A percentile compares a stretch with the other conserved stretches of the same genome.
These are phyloP conservation scores for Anoura caudifer DNA, from an alignment of 2,113 vertebrate genomes.

Conservation along the genomic window DNA sequence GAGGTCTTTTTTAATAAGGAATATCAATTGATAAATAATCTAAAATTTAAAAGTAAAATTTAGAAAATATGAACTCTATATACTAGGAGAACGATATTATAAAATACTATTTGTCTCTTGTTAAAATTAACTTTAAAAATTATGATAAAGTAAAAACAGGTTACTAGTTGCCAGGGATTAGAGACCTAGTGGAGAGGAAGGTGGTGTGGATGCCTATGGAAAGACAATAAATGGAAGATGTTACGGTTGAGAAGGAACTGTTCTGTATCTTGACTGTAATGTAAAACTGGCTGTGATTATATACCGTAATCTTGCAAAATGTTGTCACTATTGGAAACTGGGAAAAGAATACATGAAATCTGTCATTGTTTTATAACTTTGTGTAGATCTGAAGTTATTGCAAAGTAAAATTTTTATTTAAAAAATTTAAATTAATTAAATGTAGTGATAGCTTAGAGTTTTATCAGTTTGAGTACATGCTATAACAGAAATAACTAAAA, in stretches of 20 bases:
- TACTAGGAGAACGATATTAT: neutral
- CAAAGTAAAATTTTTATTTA: neutral
- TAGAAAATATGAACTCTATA: neutral
- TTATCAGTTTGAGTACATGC: neutral
- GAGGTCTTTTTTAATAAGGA: neutral
- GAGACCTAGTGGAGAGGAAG: neutral
- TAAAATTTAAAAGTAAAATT: neutral
- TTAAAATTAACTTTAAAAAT: neutral
- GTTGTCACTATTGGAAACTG: neutral
- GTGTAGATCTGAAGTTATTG: neutral
- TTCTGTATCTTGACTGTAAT: neutral
- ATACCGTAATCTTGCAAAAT: neutral
- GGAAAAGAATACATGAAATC: neutral
- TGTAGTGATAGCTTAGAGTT: neutral
- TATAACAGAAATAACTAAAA: neutral
- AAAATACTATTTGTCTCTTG: neutral
- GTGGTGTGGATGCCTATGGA: fast-evolving
- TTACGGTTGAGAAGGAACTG: neutral
- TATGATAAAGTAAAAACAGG: neutral
- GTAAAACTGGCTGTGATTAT: neutral
- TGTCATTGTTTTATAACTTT: neutral
- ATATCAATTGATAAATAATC: neutral
- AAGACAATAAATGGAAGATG: neutral
- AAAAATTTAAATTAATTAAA: neutral
- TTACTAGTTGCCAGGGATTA: neutral